Evolutionary conservation across 2,113 vertebrate genomes (phyloP).

Genomic region (Oryzias celebensis): DNA sequence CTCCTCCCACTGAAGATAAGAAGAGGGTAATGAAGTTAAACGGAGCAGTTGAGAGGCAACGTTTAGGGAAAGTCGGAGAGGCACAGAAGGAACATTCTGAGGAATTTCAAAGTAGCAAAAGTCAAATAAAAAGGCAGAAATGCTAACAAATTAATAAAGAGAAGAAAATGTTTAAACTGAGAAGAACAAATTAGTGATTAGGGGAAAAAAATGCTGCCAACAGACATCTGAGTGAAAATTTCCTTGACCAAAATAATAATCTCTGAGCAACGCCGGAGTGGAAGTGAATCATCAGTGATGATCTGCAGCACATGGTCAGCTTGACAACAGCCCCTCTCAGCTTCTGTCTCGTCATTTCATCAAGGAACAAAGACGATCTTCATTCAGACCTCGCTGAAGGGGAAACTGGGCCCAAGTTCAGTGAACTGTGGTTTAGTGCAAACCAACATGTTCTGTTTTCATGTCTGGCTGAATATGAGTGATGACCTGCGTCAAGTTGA

Average conservation of each 20-base stretch:
- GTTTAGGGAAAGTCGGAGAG: not conserved
- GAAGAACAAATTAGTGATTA: not conserved
- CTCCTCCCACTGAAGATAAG: constrained; percentile 81
- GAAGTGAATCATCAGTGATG: not conserved
- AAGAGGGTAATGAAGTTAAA: not conserved
- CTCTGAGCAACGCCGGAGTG: constrained; percentile 23
- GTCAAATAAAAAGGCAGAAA: not conserved
- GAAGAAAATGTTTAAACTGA: not conserved
- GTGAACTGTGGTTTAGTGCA: constrained; percentile 46
- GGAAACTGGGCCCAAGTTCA: constrained; percentile 54
- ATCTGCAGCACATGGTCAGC: constrained; percentile 3
- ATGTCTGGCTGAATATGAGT: constrained; percentile 56
- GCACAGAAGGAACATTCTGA: not conserved
- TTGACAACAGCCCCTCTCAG: constrained; percentile 31
- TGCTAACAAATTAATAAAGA: no score
- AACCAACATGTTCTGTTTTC: constrained; percentile 52
- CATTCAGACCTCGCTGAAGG: constrained; percentile 28
- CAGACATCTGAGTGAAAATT: constrained; percentile 21
- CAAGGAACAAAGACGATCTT: constrained; percentile 52
- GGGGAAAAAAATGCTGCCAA: not conserved
- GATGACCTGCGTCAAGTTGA: constrained; percentile 65
- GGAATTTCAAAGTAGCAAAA: not conserved
- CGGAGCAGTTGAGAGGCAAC: not conserved
- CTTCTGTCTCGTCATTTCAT: constrained; percentile 23
- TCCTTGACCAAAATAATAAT: constrained; percentile 9